Percentiles rank a stretch among this genome's conserved stretches.
Evolutionary conservation across 2,113 vertebrate species (phyloP).

Genomic region (Anser cygnoides): DNA sequence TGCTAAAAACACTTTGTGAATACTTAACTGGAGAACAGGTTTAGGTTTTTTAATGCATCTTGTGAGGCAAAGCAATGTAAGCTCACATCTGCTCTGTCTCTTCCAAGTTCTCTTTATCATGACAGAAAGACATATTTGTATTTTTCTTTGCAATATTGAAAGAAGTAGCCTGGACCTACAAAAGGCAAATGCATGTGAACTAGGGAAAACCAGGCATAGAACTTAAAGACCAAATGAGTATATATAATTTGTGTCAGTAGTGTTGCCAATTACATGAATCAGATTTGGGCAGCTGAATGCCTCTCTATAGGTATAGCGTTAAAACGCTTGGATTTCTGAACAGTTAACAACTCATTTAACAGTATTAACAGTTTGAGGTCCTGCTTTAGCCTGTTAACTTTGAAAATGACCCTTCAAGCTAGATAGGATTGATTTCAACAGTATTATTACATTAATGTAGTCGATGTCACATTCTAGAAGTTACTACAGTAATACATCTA

Average conservation of each 20-base stretch:
- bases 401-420: slow-evolving; percentile 24
- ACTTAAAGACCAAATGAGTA: not conserved
- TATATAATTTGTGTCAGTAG: not conserved
- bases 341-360: not conserved
- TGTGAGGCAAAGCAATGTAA: not conserved
- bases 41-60: not conserved
- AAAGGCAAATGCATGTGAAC: not conserved
- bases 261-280: not conserved
- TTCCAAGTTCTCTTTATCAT: not conserved
- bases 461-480: not conserved
- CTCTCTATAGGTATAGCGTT: not conserved
- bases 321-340: not conserved
- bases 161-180: not conserved
- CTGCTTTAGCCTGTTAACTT: not conserved
- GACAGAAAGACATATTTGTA: not conserved
- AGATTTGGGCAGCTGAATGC: not conserved
- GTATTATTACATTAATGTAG: not conserved
- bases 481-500: not conserved
- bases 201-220: not conserved
- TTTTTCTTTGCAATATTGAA: not conserved
- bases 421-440: not conserved
- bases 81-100: not conserved
- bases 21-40: not conserved
- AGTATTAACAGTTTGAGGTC: not conserved
- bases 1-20: not conserved